These are phyloP conservation scores for Cistogaster globosa DNA, from an alignment of 2,888 invertebrate species.

Conservation along the genomic window DNA sequence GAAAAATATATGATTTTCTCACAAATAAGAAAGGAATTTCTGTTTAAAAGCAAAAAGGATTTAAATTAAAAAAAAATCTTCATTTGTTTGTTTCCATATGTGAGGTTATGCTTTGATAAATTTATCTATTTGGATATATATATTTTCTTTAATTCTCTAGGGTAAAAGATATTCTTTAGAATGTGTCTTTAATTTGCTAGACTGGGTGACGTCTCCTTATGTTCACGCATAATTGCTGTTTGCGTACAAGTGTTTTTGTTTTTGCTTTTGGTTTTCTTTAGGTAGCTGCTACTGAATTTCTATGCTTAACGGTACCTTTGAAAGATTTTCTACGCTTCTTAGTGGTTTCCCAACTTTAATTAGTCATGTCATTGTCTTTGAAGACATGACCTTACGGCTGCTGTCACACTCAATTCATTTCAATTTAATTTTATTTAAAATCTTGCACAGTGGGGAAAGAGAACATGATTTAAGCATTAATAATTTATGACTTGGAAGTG, in stretches of 20 bases:
- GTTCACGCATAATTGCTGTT: conserved; percentile 35
- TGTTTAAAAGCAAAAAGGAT: conserved; percentile 45
- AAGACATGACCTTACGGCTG: conserved; percentile 36
- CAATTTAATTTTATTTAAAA: conserved; percentile 15
- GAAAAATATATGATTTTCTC: conserved; percentile 16
- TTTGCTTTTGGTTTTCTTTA: conserved; percentile 35
- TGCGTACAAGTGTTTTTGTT: conserved; percentile 62
- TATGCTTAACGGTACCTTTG: conserved; percentile 10
- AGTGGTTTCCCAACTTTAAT: conserved; percentile 62
- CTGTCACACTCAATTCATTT: conserved; percentile 60
- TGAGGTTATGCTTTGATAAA: not conserved
- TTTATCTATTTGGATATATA: not conserved
- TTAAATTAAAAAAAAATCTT: not conserved
- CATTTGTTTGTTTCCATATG: not conserved
- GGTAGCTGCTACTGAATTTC: conserved; percentile 47
- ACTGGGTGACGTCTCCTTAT: conserved; percentile 45
- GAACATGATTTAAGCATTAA: not conserved
- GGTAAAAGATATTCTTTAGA: conserved; percentile 25
- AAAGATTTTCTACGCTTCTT: conserved; percentile 38
- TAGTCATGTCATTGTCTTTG: conserved; percentile 62
- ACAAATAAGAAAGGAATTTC: conserved; percentile 29
- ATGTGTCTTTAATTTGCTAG: conserved; percentile 9
- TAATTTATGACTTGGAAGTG: too few relatives aligned
- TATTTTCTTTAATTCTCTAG: conserved; percentile 24
- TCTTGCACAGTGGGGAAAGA: conserved; percentile 18